A percentile compares a stretch with the other conserved stretches of the same genome.
Conservation (phyloP, 2,888 invertebrate genomes). For the Cancer borealis region DNA sequence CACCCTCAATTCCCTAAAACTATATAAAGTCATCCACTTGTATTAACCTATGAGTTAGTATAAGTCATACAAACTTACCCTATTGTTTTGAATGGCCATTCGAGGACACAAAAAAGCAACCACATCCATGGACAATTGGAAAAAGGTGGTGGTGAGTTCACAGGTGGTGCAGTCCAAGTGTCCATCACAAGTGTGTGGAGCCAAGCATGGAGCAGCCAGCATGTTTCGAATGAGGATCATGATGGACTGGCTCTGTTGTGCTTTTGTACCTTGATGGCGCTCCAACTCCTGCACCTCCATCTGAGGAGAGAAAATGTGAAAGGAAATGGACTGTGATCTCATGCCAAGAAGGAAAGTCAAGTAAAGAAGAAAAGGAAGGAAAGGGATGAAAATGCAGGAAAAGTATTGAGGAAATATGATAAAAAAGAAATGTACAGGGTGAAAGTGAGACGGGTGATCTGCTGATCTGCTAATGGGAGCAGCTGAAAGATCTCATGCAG, state of each 20-base stretch:
- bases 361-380: background rate
- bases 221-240: constrained; percentile 88
- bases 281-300: constrained; percentile 93
- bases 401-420: too few species aligned
- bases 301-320: constrained; percentile 79
- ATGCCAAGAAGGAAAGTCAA: background rate
- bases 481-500: too few species aligned
- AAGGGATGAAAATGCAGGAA: background rate
- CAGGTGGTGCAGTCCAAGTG: constrained; percentile 92
- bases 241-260: constrained; percentile 86
- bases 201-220: constrained; percentile 86
- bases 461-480: too few species aligned
- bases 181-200: constrained; percentile 83
- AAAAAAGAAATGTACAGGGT: too few species aligned
- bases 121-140: constrained; percentile 91
- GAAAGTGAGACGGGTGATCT: too few species aligned
- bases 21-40: background rate
- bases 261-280: constrained; percentile 88
- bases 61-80: constrained; percentile 83
- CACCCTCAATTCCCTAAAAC: background rate
- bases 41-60: background rate
- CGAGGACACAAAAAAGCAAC: constrained; percentile 89
- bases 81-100: constrained; percentile 87
- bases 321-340: background rate
- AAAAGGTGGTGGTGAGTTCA: constrained; percentile 96